Base-by-base conservation (phyloP, 2,113 vertebrate genomes). In the Sphaerodactylus townsendi region DNA sequence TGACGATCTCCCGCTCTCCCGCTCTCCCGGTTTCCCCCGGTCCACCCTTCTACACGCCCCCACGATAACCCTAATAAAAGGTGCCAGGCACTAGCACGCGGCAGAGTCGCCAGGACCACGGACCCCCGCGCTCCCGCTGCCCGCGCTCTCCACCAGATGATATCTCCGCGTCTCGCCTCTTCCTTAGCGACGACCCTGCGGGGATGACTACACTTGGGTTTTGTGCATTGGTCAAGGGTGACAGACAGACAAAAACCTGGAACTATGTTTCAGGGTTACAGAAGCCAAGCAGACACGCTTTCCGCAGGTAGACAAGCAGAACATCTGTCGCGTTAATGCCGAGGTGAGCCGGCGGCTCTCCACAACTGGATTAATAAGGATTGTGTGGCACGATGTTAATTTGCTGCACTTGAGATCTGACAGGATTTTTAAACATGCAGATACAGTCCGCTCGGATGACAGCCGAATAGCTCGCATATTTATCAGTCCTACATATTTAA, bases 401-500 rank as follows among this genome's bases (percentile, higher is more conserved):
- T 80, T 78, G 78, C 44, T 81, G 74, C 9, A 33, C 75, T 82
- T 50, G 50, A 80, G 75, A 65, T 65, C 70, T 33, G 50, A 33
- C 9, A 13, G 41, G 82, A 62, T 85, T 83, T 85, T 44, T 19
- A 80, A 82, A 35, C 37, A 74, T 71, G 85, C 56, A 81, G 80
- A 46, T 62, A 77, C 79, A 44, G 33, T 5, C 23, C 28, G 23
- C 8, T 66, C 83, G 11, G 5, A 25, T 86, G 86, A 84, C 81
- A 87, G 87, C 37, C 0, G 4, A 89, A 87, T 90, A 83, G 79
- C 81, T 70, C 81, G 71, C 35, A 41, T 69, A 6, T 87, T 86
- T 92, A 77, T 86, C 76, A 87, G 83, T 1, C 11, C 19, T 35
- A 76, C 66, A 44, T 84, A 76, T 90, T 94, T 91, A 89, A 86